Conservation (phyloP, 2,888 invertebrate species). For the Coleophora flavipennella region DNA sequence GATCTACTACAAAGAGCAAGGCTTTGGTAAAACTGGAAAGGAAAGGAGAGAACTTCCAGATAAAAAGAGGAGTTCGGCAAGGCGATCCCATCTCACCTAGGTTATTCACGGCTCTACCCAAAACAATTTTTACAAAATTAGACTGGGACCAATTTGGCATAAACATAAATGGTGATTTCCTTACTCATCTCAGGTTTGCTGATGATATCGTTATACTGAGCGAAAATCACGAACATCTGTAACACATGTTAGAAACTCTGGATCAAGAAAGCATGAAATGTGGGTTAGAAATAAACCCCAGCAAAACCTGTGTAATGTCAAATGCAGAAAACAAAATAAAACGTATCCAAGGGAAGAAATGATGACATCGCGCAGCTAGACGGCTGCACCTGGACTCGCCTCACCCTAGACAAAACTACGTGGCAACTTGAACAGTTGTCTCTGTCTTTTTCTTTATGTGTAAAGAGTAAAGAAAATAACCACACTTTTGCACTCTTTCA, state of each 20-base stretch:
- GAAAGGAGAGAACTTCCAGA: neutral
- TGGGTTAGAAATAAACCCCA: neutral
- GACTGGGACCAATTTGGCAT: neutral
- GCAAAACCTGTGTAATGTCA: slow-evolving; percentile 1
- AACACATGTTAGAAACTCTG: neutral
- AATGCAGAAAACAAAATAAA: neutral
- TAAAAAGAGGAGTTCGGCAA: neutral
- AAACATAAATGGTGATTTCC: slow-evolving; percentile 1
- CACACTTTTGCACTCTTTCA: too few relatives aligned
- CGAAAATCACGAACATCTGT: neutral
- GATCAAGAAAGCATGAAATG: neutral
- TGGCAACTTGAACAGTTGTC: too few relatives aligned
- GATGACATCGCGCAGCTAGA: too few relatives aligned
- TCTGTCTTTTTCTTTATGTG: too few relatives aligned
- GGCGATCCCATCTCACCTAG: neutral
- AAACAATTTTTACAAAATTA: neutral
- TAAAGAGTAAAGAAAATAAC: too few relatives aligned
- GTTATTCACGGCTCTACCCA: neutral
- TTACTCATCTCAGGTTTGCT: slow-evolving; percentile 2
- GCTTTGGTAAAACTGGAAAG: neutral
- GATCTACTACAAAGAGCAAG: neutral
- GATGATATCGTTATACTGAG: slow-evolving; percentile 1
- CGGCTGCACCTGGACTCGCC: too few relatives aligned
- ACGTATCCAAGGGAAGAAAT: neutral
- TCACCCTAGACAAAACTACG: too few relatives aligned